Percentiles rank a stretch among this genome's conserved stretches.
Conservation (phyloP, 2,888 invertebrate species). For the Abscondita cerata region DNA sequence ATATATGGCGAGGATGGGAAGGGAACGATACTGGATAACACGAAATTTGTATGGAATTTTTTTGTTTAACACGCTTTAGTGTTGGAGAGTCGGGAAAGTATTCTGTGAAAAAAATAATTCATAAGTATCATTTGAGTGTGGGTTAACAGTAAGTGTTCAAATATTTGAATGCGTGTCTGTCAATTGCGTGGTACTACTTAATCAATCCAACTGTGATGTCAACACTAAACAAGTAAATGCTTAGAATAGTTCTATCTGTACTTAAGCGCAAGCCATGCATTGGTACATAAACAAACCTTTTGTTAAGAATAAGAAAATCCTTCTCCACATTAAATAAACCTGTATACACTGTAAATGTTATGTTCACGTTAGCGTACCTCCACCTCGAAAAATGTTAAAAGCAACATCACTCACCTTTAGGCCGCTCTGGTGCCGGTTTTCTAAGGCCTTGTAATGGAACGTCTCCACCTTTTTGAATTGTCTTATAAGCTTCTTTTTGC, state of each 20-base stretch:
- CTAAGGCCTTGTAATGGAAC: constrained; percentile 92
- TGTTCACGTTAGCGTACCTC: constrained; percentile 22
- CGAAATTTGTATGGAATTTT: constrained; percentile 64
- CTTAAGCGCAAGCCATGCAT: constrained; percentile 27
- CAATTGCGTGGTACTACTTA: constrained; percentile 7
- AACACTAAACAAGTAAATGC: constrained; percentile 17
- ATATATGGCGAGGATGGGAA: constrained; percentile 60
- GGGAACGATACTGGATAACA: constrained; percentile 66
- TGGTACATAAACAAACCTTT: constrained; percentile 29
- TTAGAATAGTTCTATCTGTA: constrained; percentile 24
- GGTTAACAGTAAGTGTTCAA: constrained; percentile 9
- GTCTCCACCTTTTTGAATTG: constrained; percentile 92
- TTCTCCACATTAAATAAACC: constrained; percentile 9
- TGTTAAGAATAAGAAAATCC: constrained; percentile 22
- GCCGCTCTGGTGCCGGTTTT: constrained; percentile 86
- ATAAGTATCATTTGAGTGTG: neutral
- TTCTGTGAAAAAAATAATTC: constrained; percentile 66
- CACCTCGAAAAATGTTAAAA: constrained; percentile 19
- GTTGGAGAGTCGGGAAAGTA: constrained; percentile 84
- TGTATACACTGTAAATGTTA: neutral
- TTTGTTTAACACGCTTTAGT: constrained; percentile 78
- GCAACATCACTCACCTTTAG: constrained; percentile 66
- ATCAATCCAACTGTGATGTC: too few species aligned
- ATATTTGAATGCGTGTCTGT: constrained; percentile 23
- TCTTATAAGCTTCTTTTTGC: constrained; percentile 83